Base-by-base conservation (phyloP, 2,797 vertebrate species). In the Spea hammondii region DNA sequence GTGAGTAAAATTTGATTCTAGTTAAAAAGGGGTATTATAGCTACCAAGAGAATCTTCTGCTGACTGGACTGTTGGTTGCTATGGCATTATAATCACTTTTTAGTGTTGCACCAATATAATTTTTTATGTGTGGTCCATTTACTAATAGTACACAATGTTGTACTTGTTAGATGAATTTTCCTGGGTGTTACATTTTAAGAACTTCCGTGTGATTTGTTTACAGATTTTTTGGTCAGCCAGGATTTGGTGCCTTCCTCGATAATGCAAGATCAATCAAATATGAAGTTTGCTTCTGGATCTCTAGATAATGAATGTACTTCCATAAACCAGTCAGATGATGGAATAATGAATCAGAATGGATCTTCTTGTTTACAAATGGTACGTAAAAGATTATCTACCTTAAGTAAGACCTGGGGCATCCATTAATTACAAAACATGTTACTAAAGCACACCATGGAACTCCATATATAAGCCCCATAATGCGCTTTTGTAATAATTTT, bases 221-320 rank as follows among this genome's bases (percentile, higher is more conserved):
- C 85, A 85, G 88, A 85, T 44, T 88, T 89, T 84, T 85, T 86
- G 65, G 4, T 50, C 79, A 86, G 76, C 79, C 86, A 87, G 87
- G 87, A 87, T 80, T 76, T 83, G 85, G 88, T 83, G 84, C 91
- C 91, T 90, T 90, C 92, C 83, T 91, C 91, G 0, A 79, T 93
- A 65, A 90, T 91, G 75, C 90, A 90, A 44, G 86, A 90, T 11
- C 91, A 91, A 77, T 85, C 89, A 65, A 90, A 87, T 64, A 88
- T 92, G 84, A 88, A 88, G 0, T 89, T 93, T 78, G 84, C 91
- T 0, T 78, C 88, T 10, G 84, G 88, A 80, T 66, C 87, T 82
- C 85, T 91, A 86, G 91, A 92, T 75, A 86, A 86, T n/a, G 88
- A 90, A 53, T 87, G 87, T 32, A 77, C 80, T 55, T 75, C 75